Conservation (phyloP, 2,888 invertebrate species). For the Cataglyphis cursor region DNA sequence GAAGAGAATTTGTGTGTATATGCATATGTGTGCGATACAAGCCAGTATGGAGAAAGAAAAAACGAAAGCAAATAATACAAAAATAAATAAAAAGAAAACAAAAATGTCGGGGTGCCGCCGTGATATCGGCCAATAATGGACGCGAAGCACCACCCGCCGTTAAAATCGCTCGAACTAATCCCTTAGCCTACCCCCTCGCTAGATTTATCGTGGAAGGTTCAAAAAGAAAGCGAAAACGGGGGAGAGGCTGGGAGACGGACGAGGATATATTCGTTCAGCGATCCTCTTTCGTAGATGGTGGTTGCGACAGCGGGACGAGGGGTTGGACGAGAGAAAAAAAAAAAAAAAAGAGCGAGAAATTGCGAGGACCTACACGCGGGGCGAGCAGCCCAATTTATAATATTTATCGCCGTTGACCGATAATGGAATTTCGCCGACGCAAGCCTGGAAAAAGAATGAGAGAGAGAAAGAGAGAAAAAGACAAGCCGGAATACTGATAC, state of each 20-base stretch:
- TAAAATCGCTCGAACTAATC: conserved; percentile 83
- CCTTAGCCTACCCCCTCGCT: conserved; percentile 66
- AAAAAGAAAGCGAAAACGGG: conserved; percentile 55
- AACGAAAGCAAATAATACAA: conserved; percentile 47
- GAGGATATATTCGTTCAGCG: conserved; percentile 65
- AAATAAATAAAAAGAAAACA: conserved; percentile 45
- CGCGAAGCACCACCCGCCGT: conserved; percentile 74
- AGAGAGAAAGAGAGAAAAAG: neutral
- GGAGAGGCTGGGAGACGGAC: conserved; percentile 49
- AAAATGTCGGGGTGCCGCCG: conserved; percentile 55
- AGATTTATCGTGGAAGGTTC: conserved; percentile 80
- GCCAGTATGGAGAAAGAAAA: neutral
- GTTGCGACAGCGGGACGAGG: conserved; percentile 41
- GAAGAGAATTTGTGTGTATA: neutral
- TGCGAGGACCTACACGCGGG: conserved; percentile 33
- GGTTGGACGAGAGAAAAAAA: conserved; percentile 25
- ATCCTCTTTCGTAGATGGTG: conserved; percentile 61
- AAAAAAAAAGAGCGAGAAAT: conserved; percentile 20
- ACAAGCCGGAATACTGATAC: conserved; percentile 46
- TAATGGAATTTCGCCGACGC: conserved; percentile 83
- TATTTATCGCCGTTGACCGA: conserved; percentile 85
- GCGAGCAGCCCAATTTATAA: conserved; percentile 83
- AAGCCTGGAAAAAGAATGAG: conserved; percentile 39
- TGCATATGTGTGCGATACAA: neutral
- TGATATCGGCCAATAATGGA: conserved; percentile 79